A percentile compares a stretch with the other conserved stretches of the same genome.
Evolutionary conservation across 2,797 vertebrate genomes (phyloP).

Genomic region (Tolypeutes matacus): DNA sequence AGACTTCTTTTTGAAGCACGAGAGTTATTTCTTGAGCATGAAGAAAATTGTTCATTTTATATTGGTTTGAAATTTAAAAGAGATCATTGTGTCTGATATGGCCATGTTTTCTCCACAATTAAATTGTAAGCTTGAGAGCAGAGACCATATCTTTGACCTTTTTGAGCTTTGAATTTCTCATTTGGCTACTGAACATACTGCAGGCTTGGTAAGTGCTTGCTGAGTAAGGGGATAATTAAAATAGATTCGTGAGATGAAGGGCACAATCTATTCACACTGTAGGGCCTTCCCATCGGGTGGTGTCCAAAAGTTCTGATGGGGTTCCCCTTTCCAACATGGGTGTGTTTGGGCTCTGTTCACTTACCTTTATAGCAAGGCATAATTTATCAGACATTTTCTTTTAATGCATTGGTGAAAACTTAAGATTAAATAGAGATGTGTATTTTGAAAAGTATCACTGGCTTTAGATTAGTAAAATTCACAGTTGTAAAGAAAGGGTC

Average conservation of each 20-base stretch:
- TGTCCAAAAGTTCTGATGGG: background rate
- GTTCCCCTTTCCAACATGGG: background rate
- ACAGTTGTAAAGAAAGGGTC: background rate
- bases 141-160: background rate
- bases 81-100: background rate
- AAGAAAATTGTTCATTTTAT: background rate
- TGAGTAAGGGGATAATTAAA: background rate
- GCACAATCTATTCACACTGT: background rate
- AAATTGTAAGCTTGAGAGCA: background rate
- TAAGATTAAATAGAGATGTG: background rate
- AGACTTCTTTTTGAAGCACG: constrained; percentile 74
- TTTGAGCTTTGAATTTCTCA: background rate
- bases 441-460: background rate
- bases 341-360: background rate
- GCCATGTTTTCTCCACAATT: background rate
- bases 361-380: background rate
- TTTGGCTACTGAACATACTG: background rate
- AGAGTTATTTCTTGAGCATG: constrained; percentile 76
- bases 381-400: background rate
- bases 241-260: background rate
- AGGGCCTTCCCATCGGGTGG: background rate
- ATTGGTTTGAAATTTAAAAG: constrained; percentile 32
- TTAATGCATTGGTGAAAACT: background rate
- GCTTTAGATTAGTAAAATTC: constrained; percentile 5
- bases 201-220: background rate